phyloP scores from a whole-genome alignment of 2,797 vertebrate genomes.

The Chromobotia macracanthus region DNA sequence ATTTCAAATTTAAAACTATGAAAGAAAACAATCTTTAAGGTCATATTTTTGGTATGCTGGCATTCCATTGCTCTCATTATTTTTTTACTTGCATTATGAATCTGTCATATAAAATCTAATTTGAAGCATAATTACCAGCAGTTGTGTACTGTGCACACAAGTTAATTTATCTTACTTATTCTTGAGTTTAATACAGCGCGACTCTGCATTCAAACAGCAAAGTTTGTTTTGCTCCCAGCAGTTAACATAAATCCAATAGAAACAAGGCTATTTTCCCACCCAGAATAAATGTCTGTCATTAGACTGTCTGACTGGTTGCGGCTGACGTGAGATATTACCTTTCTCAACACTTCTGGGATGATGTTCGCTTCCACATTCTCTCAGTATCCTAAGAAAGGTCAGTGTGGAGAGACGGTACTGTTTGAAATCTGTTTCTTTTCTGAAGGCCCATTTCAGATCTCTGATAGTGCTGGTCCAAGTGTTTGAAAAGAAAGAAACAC shows the following conservation, averaged over 20 bases:
- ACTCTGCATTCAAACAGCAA: constrained; percentile 27
- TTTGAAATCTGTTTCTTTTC: constrained; percentile 35
- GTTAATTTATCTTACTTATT: constrained; percentile 59
- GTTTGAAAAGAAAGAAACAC: not conserved
- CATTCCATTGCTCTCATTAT: constrained; percentile 55
- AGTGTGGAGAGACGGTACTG: constrained; percentile 4
- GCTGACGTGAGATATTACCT: constrained; percentile 48
- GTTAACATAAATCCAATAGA: constrained; percentile 51
- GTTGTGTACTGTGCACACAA: constrained; percentile 55
- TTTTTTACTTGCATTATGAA: constrained; percentile 56
- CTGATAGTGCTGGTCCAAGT: constrained; percentile 16
- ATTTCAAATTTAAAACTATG: constrained; percentile 1
- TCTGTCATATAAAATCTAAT: constrained; percentile 69
- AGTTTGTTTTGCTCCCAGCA: constrained; percentile 22
- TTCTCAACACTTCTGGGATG: constrained; percentile 50
- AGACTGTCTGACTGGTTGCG: constrained; percentile 25
- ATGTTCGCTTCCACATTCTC: constrained; percentile 32
- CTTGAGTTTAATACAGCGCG: constrained; percentile 41
- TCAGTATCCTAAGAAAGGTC: constrained; percentile 35
- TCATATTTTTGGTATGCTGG: constrained; percentile 13
- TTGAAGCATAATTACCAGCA: constrained; percentile 64
- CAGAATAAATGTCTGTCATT: constrained; percentile 47
- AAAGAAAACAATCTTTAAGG: constrained; percentile 17
- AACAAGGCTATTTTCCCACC: constrained; percentile 44
- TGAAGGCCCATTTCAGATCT: not conserved